Percentiles rank a stretch among this genome's conserved stretches.
These are phyloP conservation scores for Lasioglossum figueresi DNA, from an alignment of 2,888 invertebrate genomes.

Conservation along the genomic window DNA sequence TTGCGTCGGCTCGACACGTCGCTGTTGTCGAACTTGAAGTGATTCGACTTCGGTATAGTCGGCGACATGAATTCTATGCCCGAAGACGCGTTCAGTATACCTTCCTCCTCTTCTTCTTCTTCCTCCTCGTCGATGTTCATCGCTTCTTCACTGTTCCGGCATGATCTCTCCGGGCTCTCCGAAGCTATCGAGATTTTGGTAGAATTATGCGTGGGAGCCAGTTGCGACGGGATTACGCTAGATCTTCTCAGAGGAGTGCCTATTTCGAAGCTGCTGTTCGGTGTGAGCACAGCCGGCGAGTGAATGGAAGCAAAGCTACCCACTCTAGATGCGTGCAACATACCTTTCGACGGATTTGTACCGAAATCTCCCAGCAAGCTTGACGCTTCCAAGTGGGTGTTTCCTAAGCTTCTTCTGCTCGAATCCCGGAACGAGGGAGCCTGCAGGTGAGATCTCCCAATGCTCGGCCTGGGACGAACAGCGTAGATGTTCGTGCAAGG, in stretches of 20 bases:
- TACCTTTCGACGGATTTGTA: not conserved
- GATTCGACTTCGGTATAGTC: not conserved
- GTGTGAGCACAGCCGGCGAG: conserved; percentile 70
- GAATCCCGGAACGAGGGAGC: conserved; percentile 37
- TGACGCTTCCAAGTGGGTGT: not conserved
- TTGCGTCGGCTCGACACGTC: not conserved
- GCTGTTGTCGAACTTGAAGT: not conserved
- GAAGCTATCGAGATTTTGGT: not conserved
- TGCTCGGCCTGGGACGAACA: conserved; percentile 76
- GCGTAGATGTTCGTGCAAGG: conserved; percentile 59
- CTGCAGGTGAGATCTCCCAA: conserved; percentile 69
- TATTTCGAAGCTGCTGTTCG: conserved; percentile 71
- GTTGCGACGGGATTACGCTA: not conserved
- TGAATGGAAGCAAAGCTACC: conserved; percentile 59
- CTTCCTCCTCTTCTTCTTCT: not conserved
- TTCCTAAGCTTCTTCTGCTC: conserved; percentile 10
- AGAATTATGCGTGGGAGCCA: not conserved
- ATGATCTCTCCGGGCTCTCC: not conserved
- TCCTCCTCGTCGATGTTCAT: conserved; percentile 59
- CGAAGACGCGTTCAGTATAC: not conserved
- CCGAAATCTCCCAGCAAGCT: not conserved
- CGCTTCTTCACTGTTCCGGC: not conserved
- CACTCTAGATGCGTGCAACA: not conserved
- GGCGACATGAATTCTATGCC: not conserved
- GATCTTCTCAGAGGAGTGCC: not conserved